phyloP scores from a whole-genome alignment of 2,113 vertebrate species.

The Cinclus cinclus region DNA sequence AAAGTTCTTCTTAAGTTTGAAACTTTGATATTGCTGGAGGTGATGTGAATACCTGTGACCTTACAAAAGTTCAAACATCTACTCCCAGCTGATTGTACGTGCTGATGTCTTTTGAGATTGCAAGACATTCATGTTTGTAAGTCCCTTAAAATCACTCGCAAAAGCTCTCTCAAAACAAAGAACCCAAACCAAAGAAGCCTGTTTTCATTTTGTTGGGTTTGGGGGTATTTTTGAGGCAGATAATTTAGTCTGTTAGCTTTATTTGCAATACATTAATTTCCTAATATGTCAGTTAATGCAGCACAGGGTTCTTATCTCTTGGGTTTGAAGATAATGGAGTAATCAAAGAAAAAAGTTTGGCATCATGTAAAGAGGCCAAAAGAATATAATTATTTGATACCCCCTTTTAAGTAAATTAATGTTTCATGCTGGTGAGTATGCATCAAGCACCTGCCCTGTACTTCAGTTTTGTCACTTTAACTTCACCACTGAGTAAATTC shows the following conservation, averaged over 20 bases:
- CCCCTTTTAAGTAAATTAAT: not conserved
- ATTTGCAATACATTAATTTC: not conserved
- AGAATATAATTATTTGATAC: not conserved
- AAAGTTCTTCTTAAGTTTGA: slow-evolving; percentile 57
- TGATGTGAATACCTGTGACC: slow-evolving; percentile 62
- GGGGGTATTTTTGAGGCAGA: not conserved
- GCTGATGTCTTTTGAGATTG: not conserved
- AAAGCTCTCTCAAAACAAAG: not conserved
- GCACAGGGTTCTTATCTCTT: not conserved
- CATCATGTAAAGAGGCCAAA: not conserved
- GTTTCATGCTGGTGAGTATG: not conserved
- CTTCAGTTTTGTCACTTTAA: not conserved
- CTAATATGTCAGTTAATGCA: not conserved
- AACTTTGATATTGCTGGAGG: slow-evolving; percentile 58
- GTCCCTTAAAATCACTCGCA: not conserved
- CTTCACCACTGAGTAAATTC: not conserved
- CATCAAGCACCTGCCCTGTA: not conserved
- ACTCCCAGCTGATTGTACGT: not conserved
- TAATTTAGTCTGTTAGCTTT: not conserved
- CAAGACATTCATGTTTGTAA: not conserved
- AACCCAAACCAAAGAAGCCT: not conserved
- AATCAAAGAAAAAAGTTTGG: not conserved
- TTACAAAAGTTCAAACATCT: slow-evolving; percentile 41
- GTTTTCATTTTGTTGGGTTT: not conserved
- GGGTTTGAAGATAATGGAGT: not conserved